Evolutionary conservation across 2,797 vertebrate species (phyloP).

Genomic region (Cuniculus paca): DNA sequence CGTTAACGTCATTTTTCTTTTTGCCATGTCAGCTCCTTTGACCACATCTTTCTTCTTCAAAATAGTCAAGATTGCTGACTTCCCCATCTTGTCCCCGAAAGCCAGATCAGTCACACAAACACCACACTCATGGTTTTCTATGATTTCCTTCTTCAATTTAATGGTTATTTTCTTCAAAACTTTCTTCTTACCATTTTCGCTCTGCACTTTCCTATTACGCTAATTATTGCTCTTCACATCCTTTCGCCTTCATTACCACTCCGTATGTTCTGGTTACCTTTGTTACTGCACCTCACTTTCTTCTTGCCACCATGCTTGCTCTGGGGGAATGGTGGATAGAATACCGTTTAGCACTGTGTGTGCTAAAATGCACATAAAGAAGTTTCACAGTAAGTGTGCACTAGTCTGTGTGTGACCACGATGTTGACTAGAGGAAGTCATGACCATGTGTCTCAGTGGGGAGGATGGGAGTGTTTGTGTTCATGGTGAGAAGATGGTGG

Average conservation of each 20-base stretch:
- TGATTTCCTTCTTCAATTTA: neutral
- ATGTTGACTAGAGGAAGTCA: neutral
- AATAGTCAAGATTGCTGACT: neutral
- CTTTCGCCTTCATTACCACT: neutral
- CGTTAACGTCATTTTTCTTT: neutral
- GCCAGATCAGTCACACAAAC: neutral
- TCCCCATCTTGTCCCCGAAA: neutral
- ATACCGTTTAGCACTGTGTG: neutral
- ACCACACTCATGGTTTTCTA: neutral
- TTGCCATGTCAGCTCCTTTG: neutral
- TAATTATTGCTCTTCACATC: neutral
- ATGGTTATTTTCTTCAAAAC: neutral
- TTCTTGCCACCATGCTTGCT: neutral
- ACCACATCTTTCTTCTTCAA: neutral
- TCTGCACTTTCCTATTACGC: neutral
- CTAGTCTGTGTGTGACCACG: neutral
- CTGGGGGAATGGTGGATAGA: too few species aligned
- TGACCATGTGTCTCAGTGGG: accelerated
- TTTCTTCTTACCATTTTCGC: neutral
- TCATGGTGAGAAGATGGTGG: neutral
- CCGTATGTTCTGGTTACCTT: neutral
- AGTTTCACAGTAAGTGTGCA: neutral
- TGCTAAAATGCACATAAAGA: neutral
- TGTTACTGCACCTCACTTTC: neutral
- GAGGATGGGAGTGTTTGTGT: neutral